Evolutionary conservation across 2,888 invertebrate species (phyloP), one percentile per base, ranked within the genome.

Genomic region (Lasioglossum lativentre): DNA sequence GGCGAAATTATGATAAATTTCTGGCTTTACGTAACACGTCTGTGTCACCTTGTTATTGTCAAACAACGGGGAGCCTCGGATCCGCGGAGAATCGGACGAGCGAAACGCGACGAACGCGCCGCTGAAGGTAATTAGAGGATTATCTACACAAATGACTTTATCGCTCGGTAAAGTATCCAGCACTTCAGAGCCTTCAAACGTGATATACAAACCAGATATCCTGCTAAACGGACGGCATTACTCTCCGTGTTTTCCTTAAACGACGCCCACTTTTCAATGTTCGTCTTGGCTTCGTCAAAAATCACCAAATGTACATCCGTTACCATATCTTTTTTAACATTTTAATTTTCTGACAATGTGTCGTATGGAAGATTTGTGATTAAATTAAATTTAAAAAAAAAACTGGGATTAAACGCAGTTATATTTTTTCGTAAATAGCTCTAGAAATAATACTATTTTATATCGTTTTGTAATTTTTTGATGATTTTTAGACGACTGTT

Each of bases 11-110:
- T 80, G 76, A 83, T 82, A 71, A 84, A 86, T 80, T 78, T 79
- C 75, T 73, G 75, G 75, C 23, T 86, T 92, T 91, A 85, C 87
- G 89, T 88, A 87, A 91, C 75, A 52, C 78, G 73, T 72, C 68
- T 71, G 42, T 10, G 74, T 56, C 81, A 78, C 75, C 66, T 75
- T 78, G 85, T 68, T 84, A 85, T 85, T 83, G 84, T 88, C 78
- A 68, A 81, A 85, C 76, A 75, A 23, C 4, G 38, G 34, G 10
- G 34, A 19, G 19, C 70, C 70, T 12, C 70, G 68, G 38, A 70
- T 70, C 70, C 4, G 70, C 71, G 74, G 23, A 45, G 73, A 75
- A 72, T 73, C 59, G 38, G 52, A 75, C 52, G 30, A 12, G 66
- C 59, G 38, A 16, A 78, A 70, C 66, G 72, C 45, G 68, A 30